A percentile compares a stretch with the other conserved stretches of the same genome.
Conservation (phyloP, 2,888 invertebrate species). For the Ophion costatus region DNA sequence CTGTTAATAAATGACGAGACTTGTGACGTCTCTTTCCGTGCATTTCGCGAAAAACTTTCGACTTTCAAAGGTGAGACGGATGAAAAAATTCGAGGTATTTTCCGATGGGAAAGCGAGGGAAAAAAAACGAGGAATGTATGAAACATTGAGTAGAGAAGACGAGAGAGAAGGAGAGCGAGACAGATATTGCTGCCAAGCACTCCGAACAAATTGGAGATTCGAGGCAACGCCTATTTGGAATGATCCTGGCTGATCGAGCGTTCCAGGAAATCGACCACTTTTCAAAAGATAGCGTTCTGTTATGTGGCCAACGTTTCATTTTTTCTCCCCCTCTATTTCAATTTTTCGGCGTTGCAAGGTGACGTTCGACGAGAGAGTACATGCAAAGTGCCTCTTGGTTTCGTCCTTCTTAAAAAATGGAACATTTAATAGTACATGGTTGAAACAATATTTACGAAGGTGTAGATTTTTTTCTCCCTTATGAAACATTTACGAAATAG, state of each 20-base stretch:
- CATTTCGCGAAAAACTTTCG: not conserved
- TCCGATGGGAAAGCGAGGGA: conserved; percentile 25
- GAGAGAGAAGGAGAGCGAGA: conserved; percentile 1
- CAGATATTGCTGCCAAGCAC: conserved; percentile 41
- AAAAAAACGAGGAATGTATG: conserved; percentile 15
- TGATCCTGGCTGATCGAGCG: conserved; percentile 59
- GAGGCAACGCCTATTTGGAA: conserved; percentile 57
- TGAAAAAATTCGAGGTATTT: conserved; percentile 32
- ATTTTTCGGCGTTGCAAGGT: not conserved
- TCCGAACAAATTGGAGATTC: conserved; percentile 61
- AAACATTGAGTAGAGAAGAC: conserved; percentile 6
- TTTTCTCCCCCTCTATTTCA: not conserved
- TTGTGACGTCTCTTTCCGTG: not conserved
- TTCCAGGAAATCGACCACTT: conserved; percentile 42
- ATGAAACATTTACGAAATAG: no score
- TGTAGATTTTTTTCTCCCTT: no score
- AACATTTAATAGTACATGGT: not conserved
- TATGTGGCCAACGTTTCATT: not conserved
- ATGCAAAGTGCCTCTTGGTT: not conserved
- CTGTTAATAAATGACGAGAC: not conserved
- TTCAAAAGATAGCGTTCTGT: conserved; percentile 18
- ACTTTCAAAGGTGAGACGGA: not conserved
- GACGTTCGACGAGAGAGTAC: not conserved
- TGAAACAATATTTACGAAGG: no score
- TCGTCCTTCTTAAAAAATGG: not conserved